phyloP scores from a whole-genome alignment of 2,113 vertebrate species.

The Cyphomyrus discorhynchus region DNA sequence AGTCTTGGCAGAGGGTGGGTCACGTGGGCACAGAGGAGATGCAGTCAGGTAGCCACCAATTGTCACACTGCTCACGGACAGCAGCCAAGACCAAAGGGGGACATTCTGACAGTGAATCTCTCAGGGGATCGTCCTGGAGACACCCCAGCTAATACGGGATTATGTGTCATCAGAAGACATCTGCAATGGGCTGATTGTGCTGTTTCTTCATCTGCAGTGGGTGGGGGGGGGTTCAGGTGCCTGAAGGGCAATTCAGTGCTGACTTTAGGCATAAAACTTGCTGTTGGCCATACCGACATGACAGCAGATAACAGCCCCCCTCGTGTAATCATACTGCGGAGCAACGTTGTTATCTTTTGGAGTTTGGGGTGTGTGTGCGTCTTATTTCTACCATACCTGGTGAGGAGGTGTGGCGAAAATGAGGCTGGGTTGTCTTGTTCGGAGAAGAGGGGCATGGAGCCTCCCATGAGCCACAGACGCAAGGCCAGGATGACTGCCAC shows the following conservation, averaged over 20 bases:
- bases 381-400: conserved; percentile 61
- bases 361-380: background rate
- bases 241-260: background rate
- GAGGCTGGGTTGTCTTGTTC: conserved; percentile 98
- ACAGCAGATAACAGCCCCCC: background rate
- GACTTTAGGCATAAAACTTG: background rate
- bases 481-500: conserved; percentile 75
- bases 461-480: conserved; percentile 93
- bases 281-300: background rate
- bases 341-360: background rate
- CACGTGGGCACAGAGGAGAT: background rate
- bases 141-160: conserved; percentile 27
- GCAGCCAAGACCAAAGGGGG: background rate
- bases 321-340: background rate
- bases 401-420: conserved; percentile 82
- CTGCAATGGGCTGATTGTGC: background rate
- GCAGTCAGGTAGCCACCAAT: background rate
- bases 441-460: conserved; percentile 93
- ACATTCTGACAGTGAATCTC: conserved; percentile 30
- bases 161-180: conserved; percentile 5
- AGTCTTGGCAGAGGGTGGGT: background rate
- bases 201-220: background rate
- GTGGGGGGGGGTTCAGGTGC: background rate
- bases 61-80: background rate
- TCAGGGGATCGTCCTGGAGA: conserved; percentile 20